These are phyloP conservation scores for Balearica regulorum DNA, from an alignment of 2,797 vertebrate genomes.

Conservation along the genomic window DNA sequence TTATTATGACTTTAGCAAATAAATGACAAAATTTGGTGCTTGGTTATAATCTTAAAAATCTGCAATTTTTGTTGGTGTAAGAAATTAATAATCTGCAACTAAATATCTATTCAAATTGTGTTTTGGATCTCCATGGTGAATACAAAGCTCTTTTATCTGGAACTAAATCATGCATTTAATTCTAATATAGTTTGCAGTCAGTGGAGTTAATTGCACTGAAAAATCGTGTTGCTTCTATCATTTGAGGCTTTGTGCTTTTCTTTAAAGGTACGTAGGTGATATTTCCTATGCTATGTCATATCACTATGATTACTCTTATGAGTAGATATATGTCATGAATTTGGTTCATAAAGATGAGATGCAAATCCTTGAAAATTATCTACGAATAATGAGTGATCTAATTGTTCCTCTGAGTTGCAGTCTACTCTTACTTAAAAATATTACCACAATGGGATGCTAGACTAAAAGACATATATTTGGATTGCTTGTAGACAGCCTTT, in stretches of 20 bases:
- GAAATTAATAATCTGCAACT: background rate
- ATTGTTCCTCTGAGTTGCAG: background rate
- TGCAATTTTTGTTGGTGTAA: background rate
- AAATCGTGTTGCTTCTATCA: background rate
- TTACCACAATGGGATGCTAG: background rate
- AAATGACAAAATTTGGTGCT: background rate
- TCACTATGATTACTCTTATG: background rate
- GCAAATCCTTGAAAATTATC: background rate
- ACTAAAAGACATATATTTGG: background rate
- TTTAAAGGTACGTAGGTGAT: background rate
- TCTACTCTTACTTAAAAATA: background rate
- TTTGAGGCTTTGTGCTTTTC: background rate
- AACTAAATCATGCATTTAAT: background rate
- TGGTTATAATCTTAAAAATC: background rate
- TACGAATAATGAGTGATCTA: background rate
- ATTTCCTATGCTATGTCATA: background rate
- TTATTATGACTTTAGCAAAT: background rate
- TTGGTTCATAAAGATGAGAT: background rate
- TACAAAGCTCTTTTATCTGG: background rate
- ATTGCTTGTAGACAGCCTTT: background rate
- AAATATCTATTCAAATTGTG: background rate
- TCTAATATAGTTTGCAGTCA: background rate
- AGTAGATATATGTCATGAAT: background rate
- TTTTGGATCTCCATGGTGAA: background rate
- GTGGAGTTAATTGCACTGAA: background rate